Percentiles rank a stretch among this genome's conserved stretches.
phyloP scores from a whole-genome alignment of 2,888 invertebrate genomes.

The Plebejus anna region DNA sequence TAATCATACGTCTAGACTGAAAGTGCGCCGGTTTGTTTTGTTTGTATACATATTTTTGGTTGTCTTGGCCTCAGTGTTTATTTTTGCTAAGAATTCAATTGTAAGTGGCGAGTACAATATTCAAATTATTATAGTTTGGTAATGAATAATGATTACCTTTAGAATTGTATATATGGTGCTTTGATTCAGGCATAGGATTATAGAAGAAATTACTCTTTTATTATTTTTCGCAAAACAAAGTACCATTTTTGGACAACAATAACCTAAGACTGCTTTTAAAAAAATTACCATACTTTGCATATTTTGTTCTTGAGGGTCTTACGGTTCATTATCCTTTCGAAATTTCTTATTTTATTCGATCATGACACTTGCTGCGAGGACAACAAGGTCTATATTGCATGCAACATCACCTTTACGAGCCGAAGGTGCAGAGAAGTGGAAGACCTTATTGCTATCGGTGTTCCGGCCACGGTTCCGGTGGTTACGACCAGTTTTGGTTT shows the following conservation, averaged over 20 bases:
- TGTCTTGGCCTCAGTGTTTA: conserved; percentile 2
- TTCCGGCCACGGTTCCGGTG: conserved; percentile 8
- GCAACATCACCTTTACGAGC: not conserved
- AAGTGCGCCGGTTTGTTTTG: conserved; percentile 18
- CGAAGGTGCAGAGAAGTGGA: conserved; percentile 13
- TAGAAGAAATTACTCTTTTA: no score
- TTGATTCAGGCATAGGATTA: not conserved
- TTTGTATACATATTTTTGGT: conserved; percentile 7
- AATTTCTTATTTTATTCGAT: not conserved
- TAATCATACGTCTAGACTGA: conserved; percentile 28
- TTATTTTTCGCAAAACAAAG: not conserved
- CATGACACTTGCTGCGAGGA: not conserved
- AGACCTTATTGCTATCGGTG: conserved; percentile 14
- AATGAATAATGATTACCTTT: not conserved
- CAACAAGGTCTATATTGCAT: not conserved
- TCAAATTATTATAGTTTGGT: not conserved
- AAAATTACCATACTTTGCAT: not conserved
- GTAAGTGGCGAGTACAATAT: not conserved
- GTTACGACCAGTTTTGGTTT: conserved; percentile 7
- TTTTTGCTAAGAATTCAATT: not conserved
- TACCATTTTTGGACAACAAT: not conserved
- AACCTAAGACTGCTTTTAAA: not conserved
- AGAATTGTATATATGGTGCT: not conserved
- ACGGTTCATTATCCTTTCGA: not conserved
- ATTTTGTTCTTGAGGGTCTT: not conserved